phyloP scores from a whole-genome alignment of 2,888 invertebrate genomes.

The Girardia tigrina region DNA sequence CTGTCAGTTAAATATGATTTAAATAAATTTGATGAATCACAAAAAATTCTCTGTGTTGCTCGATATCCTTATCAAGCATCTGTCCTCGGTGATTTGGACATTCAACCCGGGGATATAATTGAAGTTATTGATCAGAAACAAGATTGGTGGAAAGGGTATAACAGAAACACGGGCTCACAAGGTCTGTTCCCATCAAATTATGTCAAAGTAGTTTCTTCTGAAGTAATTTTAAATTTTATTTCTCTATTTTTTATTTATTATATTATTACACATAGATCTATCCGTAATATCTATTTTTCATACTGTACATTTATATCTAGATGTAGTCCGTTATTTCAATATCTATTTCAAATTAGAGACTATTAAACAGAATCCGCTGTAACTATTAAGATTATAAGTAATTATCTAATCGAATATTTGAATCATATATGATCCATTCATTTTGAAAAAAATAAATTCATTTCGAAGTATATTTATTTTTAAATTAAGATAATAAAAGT shows the following conservation, averaged over 20 bases:
- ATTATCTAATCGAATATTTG: no score
- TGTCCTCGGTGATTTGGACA: conserved; percentile 77
- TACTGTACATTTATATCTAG: no score
- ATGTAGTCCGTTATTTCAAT: neutral
- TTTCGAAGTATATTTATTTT: no score
- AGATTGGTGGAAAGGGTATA: conserved; percentile 94
- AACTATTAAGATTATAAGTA: no score
- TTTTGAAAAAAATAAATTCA: no score
- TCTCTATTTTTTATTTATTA: no score
- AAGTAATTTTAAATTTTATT: no score
- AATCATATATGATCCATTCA: no score
- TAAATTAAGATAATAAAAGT: no score
- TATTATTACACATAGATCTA: neutral
- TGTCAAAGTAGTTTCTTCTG: conserved; percentile 53
- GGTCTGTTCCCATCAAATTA: conserved; percentile 92
- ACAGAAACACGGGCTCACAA: conserved; percentile 59
- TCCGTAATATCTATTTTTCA: neutral
- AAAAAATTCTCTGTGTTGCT: conserved; percentile 58
- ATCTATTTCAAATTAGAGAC: neutral
- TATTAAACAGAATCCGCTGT: no score
- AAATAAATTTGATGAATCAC: neutral
- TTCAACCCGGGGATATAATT: conserved; percentile 71
- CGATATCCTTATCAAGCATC: conserved; percentile 74
- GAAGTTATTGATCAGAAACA: conserved; percentile 70
- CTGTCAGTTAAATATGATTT: neutral